These are phyloP conservation scores for Anthopleura xanthogrammica DNA, from an alignment of 92 coral and sea anemone species.

Conservation along the genomic window DNA sequence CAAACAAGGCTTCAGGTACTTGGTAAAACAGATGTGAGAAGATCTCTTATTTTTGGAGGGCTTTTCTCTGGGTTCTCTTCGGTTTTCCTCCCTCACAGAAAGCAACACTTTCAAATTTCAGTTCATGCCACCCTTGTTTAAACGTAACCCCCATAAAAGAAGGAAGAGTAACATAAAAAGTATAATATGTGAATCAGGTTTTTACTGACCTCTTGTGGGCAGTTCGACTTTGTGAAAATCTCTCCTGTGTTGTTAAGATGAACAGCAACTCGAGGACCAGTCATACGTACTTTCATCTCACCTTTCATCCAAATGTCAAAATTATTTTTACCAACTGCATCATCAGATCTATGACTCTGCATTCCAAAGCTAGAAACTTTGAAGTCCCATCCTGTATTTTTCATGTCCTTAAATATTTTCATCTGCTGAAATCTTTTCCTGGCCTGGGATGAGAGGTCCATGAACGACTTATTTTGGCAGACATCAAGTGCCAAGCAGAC, in stretches of 20 bases:
- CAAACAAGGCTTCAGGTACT: background rate
- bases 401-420: slow-evolving; percentile 15
- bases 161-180: background rate
- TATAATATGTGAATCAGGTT: background rate
- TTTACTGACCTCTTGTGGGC: slow-evolving; percentile 3
- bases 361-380: slow-evolving; percentile 24
- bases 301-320: slow-evolving; percentile 31
- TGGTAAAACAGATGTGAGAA: background rate
- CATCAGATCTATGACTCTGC: background rate
- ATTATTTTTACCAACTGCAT: background rate
- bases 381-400: slow-evolving; percentile 28
- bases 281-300: background rate
- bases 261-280: slow-evolving; percentile 1
- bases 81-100: too few species aligned
- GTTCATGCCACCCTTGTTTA: too few species aligned
- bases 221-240: slow-evolving; percentile 2
- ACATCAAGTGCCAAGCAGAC: slow-evolving; percentile 33
- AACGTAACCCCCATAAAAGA: background rate
- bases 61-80: too few species aligned
- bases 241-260: slow-evolving; percentile 14
- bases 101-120: too few species aligned
- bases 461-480: slow-evolving; percentile 16
- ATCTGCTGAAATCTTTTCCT: slow-evolving; percentile 16
- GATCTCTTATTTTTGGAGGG: too few species aligned
- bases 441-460: slow-evolving; percentile 22